Evolutionary conservation across 2,113 vertebrate species (phyloP), one percentile per base, ranked within the genome.

Genomic region (Ivindomyrus marchei): DNA sequence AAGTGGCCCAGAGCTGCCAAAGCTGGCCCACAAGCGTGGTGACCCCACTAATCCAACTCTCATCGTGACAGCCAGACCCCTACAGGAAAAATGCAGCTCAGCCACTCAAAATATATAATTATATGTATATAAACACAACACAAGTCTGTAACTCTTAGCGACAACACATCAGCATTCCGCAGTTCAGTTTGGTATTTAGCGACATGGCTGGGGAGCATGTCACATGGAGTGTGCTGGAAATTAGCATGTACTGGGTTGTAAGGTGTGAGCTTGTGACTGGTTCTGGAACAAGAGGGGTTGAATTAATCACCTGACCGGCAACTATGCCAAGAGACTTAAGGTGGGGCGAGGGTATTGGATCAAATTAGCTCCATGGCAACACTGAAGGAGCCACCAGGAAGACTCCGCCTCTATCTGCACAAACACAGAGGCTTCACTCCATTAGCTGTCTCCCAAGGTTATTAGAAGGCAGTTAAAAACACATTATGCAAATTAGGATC

Each of bases 401-500:
- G 27, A 77, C 49, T 74, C 45, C 36, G 13, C 52, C 89, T 90
- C 85, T 31, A 45, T 89, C 53, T 91, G 47, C 90, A 90, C 90
- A 91, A 91, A 92, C 89, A 93, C 85, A 89, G 89, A 45, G 88
- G 89, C 85, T 90, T 88, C 90, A 86, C 88, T 90, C 90, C 90
- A 93, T 93, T 92, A 93, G 91, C 90, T 89, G 80, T 90, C 88
- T 91, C 90, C 92, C 90, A 92, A 90, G 91, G 92, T 92, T 91
- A 92, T 93, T 93, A 92, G 85, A 53, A 90, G 88, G 90, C 91
- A 92, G 90, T 93, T 93, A 93, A 91, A 93, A 93, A 91, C 49
- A 85, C 91, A 93, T 93, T 93, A 92, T 92, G 93, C 91, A 92
- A 93, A 93, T 92, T 91, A 92, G 90, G 88, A 92, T 91, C 83